Evolutionary conservation across 2,797 vertebrate genomes (phyloP).

Genomic region (Scolopax rusticola): DNA sequence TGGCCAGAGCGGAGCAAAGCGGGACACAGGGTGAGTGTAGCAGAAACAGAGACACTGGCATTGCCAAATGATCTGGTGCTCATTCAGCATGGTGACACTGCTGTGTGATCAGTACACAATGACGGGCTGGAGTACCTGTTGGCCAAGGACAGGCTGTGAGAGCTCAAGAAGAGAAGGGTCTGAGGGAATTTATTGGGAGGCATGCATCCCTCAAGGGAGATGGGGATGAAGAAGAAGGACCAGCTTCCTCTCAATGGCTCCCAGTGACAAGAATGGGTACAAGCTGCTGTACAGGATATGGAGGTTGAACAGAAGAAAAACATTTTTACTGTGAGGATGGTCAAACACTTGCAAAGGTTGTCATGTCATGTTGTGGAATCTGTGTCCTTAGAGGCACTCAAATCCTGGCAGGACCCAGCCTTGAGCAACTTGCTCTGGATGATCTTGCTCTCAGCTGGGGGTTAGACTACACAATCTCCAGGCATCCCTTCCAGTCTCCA

Average conservation of each 20-base stretch:
- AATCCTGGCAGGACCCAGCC: background rate
- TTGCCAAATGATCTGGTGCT: background rate
- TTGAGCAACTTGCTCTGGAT: background rate
- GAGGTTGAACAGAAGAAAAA: background rate
- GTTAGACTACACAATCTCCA: background rate
- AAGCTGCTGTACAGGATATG: background rate
- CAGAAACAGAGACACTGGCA: background rate
- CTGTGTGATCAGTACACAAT: background rate
- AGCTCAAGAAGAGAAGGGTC: background rate
- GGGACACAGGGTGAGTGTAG: fast-evolving
- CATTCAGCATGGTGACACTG: background rate
- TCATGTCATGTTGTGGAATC: background rate
- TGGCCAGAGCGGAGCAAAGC: background rate
- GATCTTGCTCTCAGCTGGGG: background rate
- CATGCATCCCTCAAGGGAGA: background rate
- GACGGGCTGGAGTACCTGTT: background rate
- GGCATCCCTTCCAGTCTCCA: background rate
- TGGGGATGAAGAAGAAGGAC: background rate
- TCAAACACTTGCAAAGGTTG: background rate
- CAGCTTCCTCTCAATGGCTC: background rate
- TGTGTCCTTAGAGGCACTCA: background rate
- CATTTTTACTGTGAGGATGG: background rate
- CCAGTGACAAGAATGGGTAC: background rate
- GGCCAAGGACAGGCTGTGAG: fast-evolving
- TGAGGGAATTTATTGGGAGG: background rate